Evolutionary conservation across 2,888 invertebrate genomes (phyloP), one percentile per base, ranked within the genome.

Genomic region (Melipona bicolor): DNA sequence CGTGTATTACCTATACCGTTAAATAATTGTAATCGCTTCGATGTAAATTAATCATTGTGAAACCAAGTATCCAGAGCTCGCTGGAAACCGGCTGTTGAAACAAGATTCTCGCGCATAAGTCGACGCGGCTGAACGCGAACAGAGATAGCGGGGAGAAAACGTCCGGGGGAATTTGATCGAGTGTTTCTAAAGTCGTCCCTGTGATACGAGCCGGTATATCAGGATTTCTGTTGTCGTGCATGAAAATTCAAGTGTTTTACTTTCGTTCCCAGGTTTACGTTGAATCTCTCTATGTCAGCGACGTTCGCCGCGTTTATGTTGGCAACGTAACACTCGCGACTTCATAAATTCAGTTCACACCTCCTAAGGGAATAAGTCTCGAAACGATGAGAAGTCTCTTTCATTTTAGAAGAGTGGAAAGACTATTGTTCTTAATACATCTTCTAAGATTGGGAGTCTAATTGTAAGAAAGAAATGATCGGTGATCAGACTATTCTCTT

Each of bases 321-420:
- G 65, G 61, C 24, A 62, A n/a, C 52, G 24, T 69, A 43, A 43
- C 43, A 65, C 62, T 79, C 79, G 77, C 62, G 73, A 72, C 49
- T 82, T 82, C 84, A 87, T 84, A 78, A 86, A 87, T 79, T 80
- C 84, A 87, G 86, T 86, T 27, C 43, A 43, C 43, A 11, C 2
- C 43, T 43, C 43, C 2, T 9, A 11, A 9, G 9, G 1, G 43
- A 43, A 43, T 43, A 43, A 43, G 9, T 9, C 9, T 43, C 0
- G 9, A 43, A 43, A 61, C 72, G 56, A 21, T 27, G 65, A 69
- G 61, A 49, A 24, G 19, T 49, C 56, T 27, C 43, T 59, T n/a
- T 49, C 15, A 1, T 72, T 64, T 21, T 0, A 32, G 21, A 62
- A 61, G 9, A 43, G 9, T 43, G 43, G 9, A 11, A 43, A 9